phyloP scores from a whole-genome alignment of 2,797 vertebrate genomes.

The Morus bassanus region DNA sequence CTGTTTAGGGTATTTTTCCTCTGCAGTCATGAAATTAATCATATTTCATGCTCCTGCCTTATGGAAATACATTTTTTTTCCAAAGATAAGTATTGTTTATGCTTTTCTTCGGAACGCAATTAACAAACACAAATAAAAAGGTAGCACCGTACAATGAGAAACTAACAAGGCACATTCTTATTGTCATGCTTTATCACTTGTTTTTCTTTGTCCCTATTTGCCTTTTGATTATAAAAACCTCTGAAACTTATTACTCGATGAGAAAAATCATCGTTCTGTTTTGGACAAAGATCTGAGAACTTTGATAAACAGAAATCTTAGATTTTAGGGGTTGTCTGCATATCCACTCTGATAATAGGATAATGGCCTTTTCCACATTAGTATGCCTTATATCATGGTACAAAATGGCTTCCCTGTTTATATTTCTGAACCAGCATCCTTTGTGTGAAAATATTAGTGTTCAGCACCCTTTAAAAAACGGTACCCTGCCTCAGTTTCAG shows the following conservation, averaged over 20 bases:
- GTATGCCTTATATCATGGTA: neutral
- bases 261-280: neutral
- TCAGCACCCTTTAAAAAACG: neutral
- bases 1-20: neutral
- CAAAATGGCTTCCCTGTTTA: neutral
- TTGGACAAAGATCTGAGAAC: neutral
- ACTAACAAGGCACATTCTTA: neutral
- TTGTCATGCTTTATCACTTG: neutral
- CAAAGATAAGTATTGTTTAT: neutral
- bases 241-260: neutral
- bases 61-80: neutral
- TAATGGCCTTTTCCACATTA: neutral
- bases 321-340: neutral
- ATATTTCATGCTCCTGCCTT: neutral
- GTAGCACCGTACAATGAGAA: neutral
- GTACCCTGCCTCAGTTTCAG: neutral
- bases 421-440: neutral
- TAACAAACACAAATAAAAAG: neutral
- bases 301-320: neutral
- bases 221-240: neutral
- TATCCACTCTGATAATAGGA: neutral
- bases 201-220: neutral
- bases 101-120: neutral
- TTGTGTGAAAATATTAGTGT: neutral
- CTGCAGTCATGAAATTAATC: neutral